Evolutionary conservation across 2,888 invertebrate species (phyloP).

Genomic region (Gymnosoma rotundatum): DNA sequence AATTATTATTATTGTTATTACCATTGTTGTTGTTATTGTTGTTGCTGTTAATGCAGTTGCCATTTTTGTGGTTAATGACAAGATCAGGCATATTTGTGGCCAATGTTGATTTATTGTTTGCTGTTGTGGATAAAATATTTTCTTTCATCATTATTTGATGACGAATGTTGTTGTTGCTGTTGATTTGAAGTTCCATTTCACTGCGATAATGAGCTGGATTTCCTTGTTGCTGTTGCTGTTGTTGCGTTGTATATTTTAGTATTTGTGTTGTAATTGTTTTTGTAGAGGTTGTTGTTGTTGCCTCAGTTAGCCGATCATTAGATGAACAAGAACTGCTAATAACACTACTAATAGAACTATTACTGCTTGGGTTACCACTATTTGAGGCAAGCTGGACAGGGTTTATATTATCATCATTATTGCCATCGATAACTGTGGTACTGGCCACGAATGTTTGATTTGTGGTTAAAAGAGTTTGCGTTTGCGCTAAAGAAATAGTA

Average conservation of each 20-base stretch:
- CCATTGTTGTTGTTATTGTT: slow-evolving; percentile 56
- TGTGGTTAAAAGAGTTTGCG: slow-evolving; percentile 55
- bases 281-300: slow-evolving; percentile 75
- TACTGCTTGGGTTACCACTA: slow-evolving; percentile 52
- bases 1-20: slow-evolving; percentile 72
- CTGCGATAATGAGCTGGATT: slow-evolving; percentile 75
- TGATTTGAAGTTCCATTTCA: slow-evolving; percentile 79
- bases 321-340: slow-evolving; percentile 76
- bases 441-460: slow-evolving; percentile 56
- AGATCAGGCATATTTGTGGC: slow-evolving; percentile 67
- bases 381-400: slow-evolving; percentile 38
- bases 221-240: slow-evolving; percentile 61
- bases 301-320: slow-evolving; percentile 72
- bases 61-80: slow-evolving; percentile 60
- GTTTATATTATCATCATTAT: slow-evolving; percentile 22
- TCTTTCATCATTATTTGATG: slow-evolving; percentile 71
- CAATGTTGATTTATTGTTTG: slow-evolving; percentile 70
- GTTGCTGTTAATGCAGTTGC: slow-evolving; percentile 71
- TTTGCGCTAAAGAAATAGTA: slow-evolving; percentile 54
- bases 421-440: slow-evolving; percentile 44
- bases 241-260: slow-evolving; percentile 70
- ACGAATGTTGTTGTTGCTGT: slow-evolving; percentile 72
- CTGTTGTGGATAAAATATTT: slow-evolving; percentile 63
- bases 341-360: slow-evolving; percentile 77
- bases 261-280: slow-evolving; percentile 77